phyloP scores from a whole-genome alignment of 2,797 vertebrate species.

The Mormyrops attenuatus region DNA sequence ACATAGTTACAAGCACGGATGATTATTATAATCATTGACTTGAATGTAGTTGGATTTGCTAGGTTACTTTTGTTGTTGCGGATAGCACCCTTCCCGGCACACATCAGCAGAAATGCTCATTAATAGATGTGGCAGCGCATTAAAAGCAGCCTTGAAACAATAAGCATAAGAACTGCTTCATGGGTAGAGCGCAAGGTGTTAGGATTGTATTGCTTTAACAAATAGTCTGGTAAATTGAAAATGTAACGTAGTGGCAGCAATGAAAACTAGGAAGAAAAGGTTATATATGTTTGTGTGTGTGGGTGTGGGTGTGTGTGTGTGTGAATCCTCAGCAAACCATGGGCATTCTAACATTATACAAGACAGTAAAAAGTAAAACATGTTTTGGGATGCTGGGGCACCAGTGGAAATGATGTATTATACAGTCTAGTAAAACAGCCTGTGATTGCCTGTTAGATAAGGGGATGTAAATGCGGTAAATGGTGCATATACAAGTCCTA shows the following conservation, averaged over 20 bases:
- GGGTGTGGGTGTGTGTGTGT: neutral
- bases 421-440: neutral
- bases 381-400: neutral
- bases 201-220: neutral
- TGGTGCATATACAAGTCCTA: neutral
- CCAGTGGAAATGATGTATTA: neutral
- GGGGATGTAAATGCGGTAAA: neutral
- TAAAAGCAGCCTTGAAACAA: neutral
- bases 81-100: neutral
- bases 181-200: neutral
- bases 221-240: neutral
- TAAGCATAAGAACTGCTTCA: neutral
- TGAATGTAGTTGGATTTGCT: neutral
- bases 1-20: neutral
- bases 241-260: neutral
- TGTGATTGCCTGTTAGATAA: neutral
- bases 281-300: neutral
- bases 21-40: neutral
- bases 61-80: neutral
- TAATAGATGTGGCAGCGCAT: neutral
- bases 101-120: neutral
- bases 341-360: neutral
- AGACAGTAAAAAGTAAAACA: neutral
- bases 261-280: neutral
- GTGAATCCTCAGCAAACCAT: neutral